Percentiles rank a stretch among this genome's conserved stretches.
Conservation (phyloP, 2,888 invertebrate species). For the Salticus scenicus region DNA sequence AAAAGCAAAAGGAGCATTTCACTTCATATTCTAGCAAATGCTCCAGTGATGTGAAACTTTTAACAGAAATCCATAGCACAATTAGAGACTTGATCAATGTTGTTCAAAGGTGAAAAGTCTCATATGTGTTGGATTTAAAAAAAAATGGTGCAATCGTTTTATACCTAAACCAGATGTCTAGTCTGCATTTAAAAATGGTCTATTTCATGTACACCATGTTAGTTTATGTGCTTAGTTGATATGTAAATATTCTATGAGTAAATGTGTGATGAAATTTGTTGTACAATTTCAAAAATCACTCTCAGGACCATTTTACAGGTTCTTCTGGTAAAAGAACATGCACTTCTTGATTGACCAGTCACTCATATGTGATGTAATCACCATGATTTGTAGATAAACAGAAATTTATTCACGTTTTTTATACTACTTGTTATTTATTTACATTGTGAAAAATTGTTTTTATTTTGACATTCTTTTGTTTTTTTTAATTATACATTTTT, state of each 20-base stretch:
- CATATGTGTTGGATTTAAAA: slow-evolving; percentile 35
- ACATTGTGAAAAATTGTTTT: slow-evolving; percentile 2
- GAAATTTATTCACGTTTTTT: slow-evolving; percentile 58
- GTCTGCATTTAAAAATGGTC: slow-evolving; percentile 60
- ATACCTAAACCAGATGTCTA: slow-evolving; percentile 65
- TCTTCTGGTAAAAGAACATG: slow-evolving; percentile 66
- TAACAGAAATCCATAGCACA: slow-evolving; percentile 84
- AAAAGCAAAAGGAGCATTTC: slow-evolving; percentile 82
- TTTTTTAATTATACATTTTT: neutral
- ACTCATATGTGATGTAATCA: slow-evolving; percentile 65
- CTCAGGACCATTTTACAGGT: slow-evolving; percentile 69
- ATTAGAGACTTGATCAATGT: slow-evolving; percentile 85
- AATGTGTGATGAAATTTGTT: slow-evolving; percentile 57
- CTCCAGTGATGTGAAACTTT: slow-evolving; percentile 82
- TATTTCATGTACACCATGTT: slow-evolving; percentile 60
- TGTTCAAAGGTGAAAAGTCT: slow-evolving; percentile 80
- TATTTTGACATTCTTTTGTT: neutral
- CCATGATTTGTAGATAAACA: slow-evolving; percentile 67
- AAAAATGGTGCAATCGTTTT: slow-evolving; percentile 64
- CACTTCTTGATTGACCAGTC: slow-evolving; percentile 65
- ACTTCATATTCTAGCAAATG: slow-evolving; percentile 77
- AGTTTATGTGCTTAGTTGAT: slow-evolving; percentile 66
- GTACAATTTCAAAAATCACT: slow-evolving; percentile 66
- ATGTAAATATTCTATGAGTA: slow-evolving; percentile 63
- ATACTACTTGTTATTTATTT: slow-evolving; percentile 28